Conservation (phyloP, 2,888 invertebrate genomes). For the Cataglyphis livida region DNA sequence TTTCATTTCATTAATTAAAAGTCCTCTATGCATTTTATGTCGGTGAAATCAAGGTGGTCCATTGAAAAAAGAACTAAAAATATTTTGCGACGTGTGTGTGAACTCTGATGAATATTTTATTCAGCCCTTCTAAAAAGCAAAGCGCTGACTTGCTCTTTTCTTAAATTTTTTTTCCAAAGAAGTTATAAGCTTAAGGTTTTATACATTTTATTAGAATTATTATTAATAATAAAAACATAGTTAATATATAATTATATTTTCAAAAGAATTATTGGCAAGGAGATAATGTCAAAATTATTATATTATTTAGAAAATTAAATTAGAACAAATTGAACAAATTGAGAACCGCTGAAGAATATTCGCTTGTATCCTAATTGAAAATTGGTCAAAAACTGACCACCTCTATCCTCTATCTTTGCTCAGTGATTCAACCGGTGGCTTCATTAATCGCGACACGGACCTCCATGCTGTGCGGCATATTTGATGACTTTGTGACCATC, state of each 20-base stretch:
- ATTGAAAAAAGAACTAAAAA: constrained; percentile 40
- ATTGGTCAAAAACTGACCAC: constrained; percentile 73
- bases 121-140: background rate
- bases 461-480: constrained; percentile 73
- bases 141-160: background rate
- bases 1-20: constrained; percentile 68
- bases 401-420: constrained; percentile 71
- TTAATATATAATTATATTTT: background rate
- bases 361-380: constrained; percentile 74
- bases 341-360: constrained; percentile 68
- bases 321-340: constrained; percentile 21
- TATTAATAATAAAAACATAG: background rate
- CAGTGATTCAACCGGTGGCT: constrained; percentile 76
- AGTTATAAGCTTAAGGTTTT: background rate
- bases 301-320: background rate
- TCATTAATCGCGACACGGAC: constrained; percentile 79
- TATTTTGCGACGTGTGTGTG: constrained; percentile 45
- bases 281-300: background rate
- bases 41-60: constrained; percentile 44
- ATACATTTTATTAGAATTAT: background rate
- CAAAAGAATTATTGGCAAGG: background rate
- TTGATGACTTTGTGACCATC: constrained; percentile 74
- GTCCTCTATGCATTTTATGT: constrained; percentile 56
- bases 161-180: background rate
- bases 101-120: background rate